These are phyloP conservation scores for Tholera decimalis DNA, from an alignment of 2,888 invertebrate genomes.

Conservation along the genomic window DNA sequence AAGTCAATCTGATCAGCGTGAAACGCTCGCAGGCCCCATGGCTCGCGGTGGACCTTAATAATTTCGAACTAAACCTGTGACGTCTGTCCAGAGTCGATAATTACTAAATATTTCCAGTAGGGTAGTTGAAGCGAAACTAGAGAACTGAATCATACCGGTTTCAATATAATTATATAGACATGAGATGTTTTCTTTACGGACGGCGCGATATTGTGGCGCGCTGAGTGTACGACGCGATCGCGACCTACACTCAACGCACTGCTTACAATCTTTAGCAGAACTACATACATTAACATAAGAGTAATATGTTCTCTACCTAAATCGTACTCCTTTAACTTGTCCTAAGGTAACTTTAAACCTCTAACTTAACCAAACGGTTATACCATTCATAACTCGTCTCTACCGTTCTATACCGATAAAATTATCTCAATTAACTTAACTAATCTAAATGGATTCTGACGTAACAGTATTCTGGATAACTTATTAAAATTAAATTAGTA, in stretches of 20 bases:
- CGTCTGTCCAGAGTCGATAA: slow-evolving; percentile 60
- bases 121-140: slow-evolving; percentile 50
- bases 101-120: slow-evolving; percentile 48
- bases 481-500: slow-evolving; percentile 79
- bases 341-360: slow-evolving; percentile 79
- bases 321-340: slow-evolving; percentile 70
- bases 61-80: slow-evolving; percentile 52
- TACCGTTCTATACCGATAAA: slow-evolving; percentile 72
- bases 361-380: slow-evolving; percentile 83
- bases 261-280: slow-evolving; percentile 75
- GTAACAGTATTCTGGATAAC: slow-evolving; percentile 91
- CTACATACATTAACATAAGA: too few relatives aligned
- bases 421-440: slow-evolving; percentile 77
- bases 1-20: slow-evolving; percentile 19
- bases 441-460: slow-evolving; percentile 61
- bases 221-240: slow-evolving; percentile 30
- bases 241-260: slow-evolving; percentile 67
- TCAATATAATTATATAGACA: slow-evolving; percentile 62
- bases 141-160: slow-evolving; percentile 44
- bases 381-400: slow-evolving; percentile 76
- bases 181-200: slow-evolving; percentile 76
- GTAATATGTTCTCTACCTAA: slow-evolving; percentile 76
- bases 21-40: slow-evolving; percentile 2
- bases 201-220: slow-evolving; percentile 77
- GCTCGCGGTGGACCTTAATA: slow-evolving; percentile 58